Percentiles rank a stretch among this genome's conserved stretches.
Conservation (phyloP, 2,113 vertebrate species). For the Laterallus jamaicensis region DNA sequence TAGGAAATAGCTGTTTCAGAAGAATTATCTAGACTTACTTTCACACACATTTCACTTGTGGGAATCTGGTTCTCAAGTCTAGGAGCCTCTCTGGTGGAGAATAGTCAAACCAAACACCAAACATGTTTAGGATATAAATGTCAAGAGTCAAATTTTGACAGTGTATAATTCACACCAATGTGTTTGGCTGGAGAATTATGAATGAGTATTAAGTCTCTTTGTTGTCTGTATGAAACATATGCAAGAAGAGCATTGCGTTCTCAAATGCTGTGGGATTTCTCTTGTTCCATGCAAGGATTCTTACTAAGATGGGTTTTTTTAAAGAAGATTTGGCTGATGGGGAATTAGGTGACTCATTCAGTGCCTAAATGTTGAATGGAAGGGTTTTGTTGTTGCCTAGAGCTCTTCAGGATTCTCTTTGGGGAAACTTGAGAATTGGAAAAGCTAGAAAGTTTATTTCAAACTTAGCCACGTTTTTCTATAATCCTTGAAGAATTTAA, state of each 20-base stretch:
- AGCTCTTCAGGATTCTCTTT: not conserved
- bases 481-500: not conserved
- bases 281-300: not conserved
- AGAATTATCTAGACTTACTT: not conserved
- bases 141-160: not conserved
- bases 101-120: not conserved
- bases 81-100: not conserved
- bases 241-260: not conserved
- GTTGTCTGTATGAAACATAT: not conserved
- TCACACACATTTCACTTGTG: not conserved
- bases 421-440: not conserved
- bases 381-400: not conserved
- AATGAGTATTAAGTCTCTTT: not conserved
- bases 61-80: not conserved
- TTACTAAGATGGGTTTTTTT: not conserved
- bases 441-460: not conserved
- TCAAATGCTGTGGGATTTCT: not conserved
- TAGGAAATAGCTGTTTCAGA: not conserved
- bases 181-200: not conserved
- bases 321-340: not conserved
- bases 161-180: not conserved
- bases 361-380: not conserved
- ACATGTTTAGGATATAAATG: not conserved
- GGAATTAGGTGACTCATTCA: not conserved
- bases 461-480: not conserved